These are phyloP conservation scores for Cyclophora punctaria DNA, from an alignment of 2,888 invertebrate genomes.

Conservation along the genomic window DNA sequence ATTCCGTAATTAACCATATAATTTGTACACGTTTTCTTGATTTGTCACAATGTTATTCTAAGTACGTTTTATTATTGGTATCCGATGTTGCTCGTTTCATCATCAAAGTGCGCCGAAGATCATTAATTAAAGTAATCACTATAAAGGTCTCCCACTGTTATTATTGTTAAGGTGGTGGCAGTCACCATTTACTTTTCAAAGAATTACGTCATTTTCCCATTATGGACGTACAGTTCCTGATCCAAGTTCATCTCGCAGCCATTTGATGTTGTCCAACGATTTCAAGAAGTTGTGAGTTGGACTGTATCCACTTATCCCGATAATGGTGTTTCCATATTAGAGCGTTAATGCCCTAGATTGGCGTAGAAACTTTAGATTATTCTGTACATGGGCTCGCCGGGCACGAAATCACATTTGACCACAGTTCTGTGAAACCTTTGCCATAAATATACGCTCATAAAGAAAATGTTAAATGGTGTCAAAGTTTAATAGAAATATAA, in stretches of 20 bases:
- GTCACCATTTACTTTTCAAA: conserved; percentile 38
- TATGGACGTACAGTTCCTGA: conserved; percentile 10
- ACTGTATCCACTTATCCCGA: conserved; percentile 29
- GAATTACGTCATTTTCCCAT: conserved; percentile 50
- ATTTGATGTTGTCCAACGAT: conserved; percentile 1
- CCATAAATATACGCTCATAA: too few relatives aligned
- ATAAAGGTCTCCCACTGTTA: conserved; percentile 41
- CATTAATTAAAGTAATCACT: conserved; percentile 40
- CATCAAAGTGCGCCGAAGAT: conserved; percentile 27
- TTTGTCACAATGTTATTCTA: background rate
- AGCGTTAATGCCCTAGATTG: conserved; percentile 49
- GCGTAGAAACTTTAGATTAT: conserved; percentile 11
- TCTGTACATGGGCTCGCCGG: conserved; percentile 39
- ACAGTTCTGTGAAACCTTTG: conserved; percentile 25
- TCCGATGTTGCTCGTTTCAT: conserved; percentile 16
- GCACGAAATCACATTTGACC: conserved; percentile 54
- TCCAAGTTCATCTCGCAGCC: conserved; percentile 5
- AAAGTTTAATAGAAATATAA: too few relatives aligned
- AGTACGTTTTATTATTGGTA: conserved; percentile 8
- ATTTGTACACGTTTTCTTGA: too few relatives aligned
- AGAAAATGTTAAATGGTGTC: too few relatives aligned
- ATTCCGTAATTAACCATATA: too few relatives aligned
- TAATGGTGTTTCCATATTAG: conserved; percentile 62
- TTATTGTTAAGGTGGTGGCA: conserved; percentile 42
- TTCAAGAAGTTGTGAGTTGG: conserved; percentile 8